A percentile compares a stretch with the other conserved stretches of the same genome.
These are phyloP conservation scores for Bursaphelenchus okinawaensis DNA, from an alignment of 2,888 invertebrate genomes.

Conservation along the genomic window DNA sequence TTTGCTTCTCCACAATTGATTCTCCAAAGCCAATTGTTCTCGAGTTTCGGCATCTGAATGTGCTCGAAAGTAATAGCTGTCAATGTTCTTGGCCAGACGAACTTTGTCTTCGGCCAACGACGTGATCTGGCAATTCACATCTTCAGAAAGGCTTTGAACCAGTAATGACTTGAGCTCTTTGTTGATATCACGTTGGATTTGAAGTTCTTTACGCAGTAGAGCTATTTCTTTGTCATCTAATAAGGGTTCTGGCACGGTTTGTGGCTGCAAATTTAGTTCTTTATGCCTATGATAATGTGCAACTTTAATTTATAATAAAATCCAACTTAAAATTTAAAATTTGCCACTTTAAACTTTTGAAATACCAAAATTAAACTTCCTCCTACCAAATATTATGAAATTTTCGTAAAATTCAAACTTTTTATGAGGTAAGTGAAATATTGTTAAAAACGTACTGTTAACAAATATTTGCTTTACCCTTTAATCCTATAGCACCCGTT, in stretches of 20 bases:
- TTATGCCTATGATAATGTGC: background rate
- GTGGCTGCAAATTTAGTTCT: background rate
- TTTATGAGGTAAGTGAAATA: too few species aligned
- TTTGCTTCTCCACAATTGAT: constrained; percentile 93
- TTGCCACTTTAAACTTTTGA: too few species aligned
- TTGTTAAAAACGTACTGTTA: too few species aligned
- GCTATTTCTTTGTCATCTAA: background rate
- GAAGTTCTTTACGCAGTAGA: constrained; percentile 18
- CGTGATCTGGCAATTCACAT: constrained; percentile 73
- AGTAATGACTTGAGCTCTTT: constrained; percentile 83
- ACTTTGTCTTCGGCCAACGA: constrained; percentile 85
- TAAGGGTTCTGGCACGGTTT: background rate
- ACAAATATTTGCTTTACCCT: too few species aligned
- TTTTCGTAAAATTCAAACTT: too few species aligned
- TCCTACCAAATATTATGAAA: too few species aligned
- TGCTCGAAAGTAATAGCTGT: constrained; percentile 78
- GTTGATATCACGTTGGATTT: constrained; percentile 68
- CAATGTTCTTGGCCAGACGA: constrained; percentile 75
- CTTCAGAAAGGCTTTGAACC: constrained; percentile 86
- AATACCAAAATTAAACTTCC: too few species aligned
- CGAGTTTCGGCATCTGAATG: constrained; percentile 76
- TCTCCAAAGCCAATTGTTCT: constrained; percentile 84
- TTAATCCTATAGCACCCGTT: too few species aligned
- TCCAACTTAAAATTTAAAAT: too few species aligned
- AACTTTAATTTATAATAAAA: background rate